Evolutionary conservation across 2,797 vertebrate species (phyloP), one percentile per base, ranked within the genome.

Genomic region (Lithobates sylvaticus): DNA sequence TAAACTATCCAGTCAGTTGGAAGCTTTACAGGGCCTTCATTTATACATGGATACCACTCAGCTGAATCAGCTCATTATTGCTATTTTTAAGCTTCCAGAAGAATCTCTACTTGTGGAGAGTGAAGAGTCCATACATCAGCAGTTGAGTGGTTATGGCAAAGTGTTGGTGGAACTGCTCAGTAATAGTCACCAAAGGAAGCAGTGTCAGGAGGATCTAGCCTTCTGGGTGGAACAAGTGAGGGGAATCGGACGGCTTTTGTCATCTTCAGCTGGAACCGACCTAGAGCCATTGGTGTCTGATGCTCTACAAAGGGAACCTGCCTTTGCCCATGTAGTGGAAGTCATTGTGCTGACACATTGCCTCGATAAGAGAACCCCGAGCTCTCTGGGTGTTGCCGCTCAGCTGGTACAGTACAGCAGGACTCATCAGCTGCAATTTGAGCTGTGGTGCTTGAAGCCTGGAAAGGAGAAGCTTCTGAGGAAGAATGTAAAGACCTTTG

Each of bases 401-500:
- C 54, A 96, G 65, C 92, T 99, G 88, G 90, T 99, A 75, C 91
- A 88, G 76, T 93, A 95, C 90, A 95, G 95, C 90, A 92, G 93
- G 50, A 92, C 96, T 16, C 97, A 98, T 78, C 90, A 96, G 70
- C 93, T 99, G 78, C 89, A 92, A 84, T 98, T 99, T 0, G 97
- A 99, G 91, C 78, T 92, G 36, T 99, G 98, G 97, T 98, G 97
- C 84, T 84, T 95, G 42, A 92, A 91, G 89, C 86, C 91, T 0
- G 88, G 73, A 3, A 85, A 91, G 39, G 86, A 88, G 50, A 90
- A 89, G 79, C 73, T 75, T 76, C 89, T 99, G 32, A 93, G 65
- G 29, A 89, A 90, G 3, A 87, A 91, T 29, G 88, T 85, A 5
- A 92, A 94, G 0, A 77, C 47, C 74, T 95, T 96, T 86, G 94